A percentile compares a stretch with the other conserved stretches of the same genome.
These are phyloP conservation scores for Nematopogon swammerdamellus DNA, from an alignment of 2,888 invertebrate genomes.

Conservation along the genomic window DNA sequence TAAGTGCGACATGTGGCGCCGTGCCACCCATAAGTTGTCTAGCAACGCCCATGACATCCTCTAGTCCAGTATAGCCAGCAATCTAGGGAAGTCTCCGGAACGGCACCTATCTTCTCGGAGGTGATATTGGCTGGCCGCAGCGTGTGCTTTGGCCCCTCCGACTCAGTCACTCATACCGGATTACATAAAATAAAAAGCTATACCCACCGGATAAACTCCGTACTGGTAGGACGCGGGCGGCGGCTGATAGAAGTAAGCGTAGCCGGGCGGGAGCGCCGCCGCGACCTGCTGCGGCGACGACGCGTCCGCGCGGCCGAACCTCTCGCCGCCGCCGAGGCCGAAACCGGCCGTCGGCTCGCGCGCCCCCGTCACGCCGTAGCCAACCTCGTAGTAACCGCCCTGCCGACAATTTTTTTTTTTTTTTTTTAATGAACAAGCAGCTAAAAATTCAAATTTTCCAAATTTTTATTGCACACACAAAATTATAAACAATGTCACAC, in stretches of 20 bases:
- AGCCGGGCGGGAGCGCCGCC: constrained; percentile 65
- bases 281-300: constrained; percentile 46
- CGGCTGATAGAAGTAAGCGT: constrained; percentile 73
- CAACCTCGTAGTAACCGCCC: constrained; percentile 49
- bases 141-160: no score
- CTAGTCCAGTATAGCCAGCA: no score
- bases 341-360: constrained; percentile 29
- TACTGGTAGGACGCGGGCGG: constrained; percentile 71
- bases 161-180: no score
- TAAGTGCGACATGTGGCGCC: no score
- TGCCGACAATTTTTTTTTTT: constrained; percentile 18
- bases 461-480: no score
- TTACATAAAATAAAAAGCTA: no score
- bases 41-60: no score
- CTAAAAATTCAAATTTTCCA: not conserved
- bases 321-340: constrained; percentile 34
- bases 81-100: no score
- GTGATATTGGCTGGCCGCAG: no score
- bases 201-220: constrained; percentile 68
- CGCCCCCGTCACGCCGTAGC: constrained; percentile 25
- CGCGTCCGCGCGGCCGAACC: constrained; percentile 45
- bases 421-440: not conserved
- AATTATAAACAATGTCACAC: no score
- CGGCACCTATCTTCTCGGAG: no score
- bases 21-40: no score